These are phyloP conservation scores for Pentamera pediparva DNA, from an alignment of 53 echinoderm and acorn worm species.

Conservation along the genomic window DNA sequence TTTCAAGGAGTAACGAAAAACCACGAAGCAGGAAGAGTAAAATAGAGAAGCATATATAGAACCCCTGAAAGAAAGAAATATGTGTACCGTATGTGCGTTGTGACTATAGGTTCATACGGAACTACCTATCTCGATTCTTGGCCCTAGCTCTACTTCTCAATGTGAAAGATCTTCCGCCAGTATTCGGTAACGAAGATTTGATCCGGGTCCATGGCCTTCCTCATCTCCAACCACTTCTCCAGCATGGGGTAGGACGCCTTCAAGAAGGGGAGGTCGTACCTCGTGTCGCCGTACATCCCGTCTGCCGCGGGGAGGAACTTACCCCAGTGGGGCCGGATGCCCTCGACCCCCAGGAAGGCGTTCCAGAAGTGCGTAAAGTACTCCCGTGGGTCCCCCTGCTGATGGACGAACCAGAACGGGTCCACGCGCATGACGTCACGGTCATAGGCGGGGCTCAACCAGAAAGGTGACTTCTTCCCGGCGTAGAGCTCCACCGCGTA, in stretches of 20 bases:
- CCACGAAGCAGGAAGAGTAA: not conserved
- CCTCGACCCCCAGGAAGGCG: not conserved
- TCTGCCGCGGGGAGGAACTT: not conserved
- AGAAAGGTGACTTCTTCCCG: constrained; percentile 19
- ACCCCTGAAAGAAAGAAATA: no score
- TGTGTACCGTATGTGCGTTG: no score
- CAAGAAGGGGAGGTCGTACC: not conserved
- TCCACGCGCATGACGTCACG: constrained; percentile 16
- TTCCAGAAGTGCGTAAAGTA: constrained; percentile 16
- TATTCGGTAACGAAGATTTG: constrained; percentile 14
- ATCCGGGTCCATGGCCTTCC: constrained; percentile 5
- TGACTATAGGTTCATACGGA: no score
- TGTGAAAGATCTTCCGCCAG: constrained; percentile 13
- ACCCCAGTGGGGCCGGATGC: constrained; percentile 17
- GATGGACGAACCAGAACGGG: constrained; percentile 24
- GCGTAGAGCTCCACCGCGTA: constrained; percentile 3
- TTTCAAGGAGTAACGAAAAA: not conserved
- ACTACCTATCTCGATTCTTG: no score
- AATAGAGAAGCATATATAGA: no score
- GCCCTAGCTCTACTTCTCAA: not conserved
- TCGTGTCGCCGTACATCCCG: not conserved
- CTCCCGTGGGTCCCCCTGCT: not conserved
- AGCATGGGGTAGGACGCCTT: constrained; percentile 9
- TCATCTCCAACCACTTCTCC: constrained; percentile 10
- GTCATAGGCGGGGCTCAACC: constrained; percentile 20